These are phyloP conservation scores for Miniopterus natalensis DNA, from an alignment of 2,113 vertebrate species.

Conservation along the genomic window DNA sequence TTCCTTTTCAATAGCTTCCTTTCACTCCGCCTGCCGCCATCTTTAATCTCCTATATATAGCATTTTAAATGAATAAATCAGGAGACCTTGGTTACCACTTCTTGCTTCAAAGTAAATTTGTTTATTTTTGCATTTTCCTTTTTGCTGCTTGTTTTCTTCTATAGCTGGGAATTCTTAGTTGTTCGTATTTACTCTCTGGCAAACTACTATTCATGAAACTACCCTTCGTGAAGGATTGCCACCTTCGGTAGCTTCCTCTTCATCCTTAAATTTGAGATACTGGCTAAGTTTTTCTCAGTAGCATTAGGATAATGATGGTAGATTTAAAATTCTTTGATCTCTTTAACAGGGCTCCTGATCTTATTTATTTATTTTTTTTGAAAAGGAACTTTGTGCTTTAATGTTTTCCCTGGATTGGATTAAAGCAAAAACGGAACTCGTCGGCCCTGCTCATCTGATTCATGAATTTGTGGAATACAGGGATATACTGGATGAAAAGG, in stretches of 20 bases:
- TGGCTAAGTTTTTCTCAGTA: slow-evolving; percentile 16
- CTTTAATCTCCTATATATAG: too few species aligned
- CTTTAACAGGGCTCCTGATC: not conserved
- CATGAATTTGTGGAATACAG: slow-evolving; percentile 96
- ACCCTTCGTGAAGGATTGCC: not conserved
- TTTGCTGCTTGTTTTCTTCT: not conserved
- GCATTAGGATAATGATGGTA: not conserved
- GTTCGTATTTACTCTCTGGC: not conserved
- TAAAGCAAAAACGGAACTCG: slow-evolving; percentile 93
- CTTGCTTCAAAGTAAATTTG: not conserved
- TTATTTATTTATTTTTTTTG: slow-evolving; percentile 73
- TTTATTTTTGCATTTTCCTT: slow-evolving; percentile 39
- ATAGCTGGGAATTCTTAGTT: not conserved
- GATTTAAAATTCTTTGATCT: slow-evolving; percentile 43
- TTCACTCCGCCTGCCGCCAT: not conserved
- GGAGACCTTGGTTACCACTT: not conserved
- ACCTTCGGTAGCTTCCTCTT: not conserved
- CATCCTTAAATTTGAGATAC: slow-evolving; percentile 1
- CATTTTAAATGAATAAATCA: not conserved
- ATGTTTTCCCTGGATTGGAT: slow-evolving; percentile 99
- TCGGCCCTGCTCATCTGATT: slow-evolving; percentile 96
- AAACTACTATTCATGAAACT: not conserved
- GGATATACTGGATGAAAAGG: slow-evolving; percentile 95
- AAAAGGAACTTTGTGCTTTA: slow-evolving; percentile 93
- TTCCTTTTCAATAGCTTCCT: slow-evolving; percentile 13